phyloP scores from a whole-genome alignment of 2,888 invertebrate genomes.

The Patella depressa region DNA sequence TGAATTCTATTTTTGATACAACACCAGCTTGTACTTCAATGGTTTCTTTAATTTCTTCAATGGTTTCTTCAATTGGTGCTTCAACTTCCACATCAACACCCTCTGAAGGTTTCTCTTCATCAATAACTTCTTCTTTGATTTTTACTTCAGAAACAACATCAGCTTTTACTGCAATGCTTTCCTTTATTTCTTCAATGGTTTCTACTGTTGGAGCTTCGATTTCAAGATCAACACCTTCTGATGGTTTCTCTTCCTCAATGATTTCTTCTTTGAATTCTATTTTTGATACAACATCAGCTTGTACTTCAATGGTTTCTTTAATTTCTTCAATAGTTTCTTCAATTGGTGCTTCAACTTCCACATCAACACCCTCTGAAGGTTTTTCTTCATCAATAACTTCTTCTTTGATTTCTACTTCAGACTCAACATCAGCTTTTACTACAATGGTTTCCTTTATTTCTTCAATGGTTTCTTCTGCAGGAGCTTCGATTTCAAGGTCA shows the following conservation, averaged over 20 bases:
- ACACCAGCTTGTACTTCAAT: slow-evolving; percentile 32
- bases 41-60: slow-evolving; percentile 34
- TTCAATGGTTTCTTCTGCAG: slow-evolving; percentile 24
- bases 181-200: slow-evolving; percentile 29
- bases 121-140: slow-evolving; percentile 28
- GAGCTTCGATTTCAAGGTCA: slow-evolving; percentile 15
- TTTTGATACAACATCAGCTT: neutral
- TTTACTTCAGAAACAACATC: neutral
- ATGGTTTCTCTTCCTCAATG: neutral
- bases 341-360: slow-evolving; percentile 26
- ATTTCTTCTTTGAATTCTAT: slow-evolving; percentile 4
- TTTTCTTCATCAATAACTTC: slow-evolving; percentile 21
- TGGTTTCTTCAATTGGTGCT: slow-evolving; percentile 28
- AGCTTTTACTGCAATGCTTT: slow-evolving; percentile 11
- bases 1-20: slow-evolving; percentile 26
- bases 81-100: slow-evolving; percentile 25
- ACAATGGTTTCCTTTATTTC: neutral
- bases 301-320: slow-evolving; percentile 20
- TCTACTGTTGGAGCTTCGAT: slow-evolving; percentile 17
- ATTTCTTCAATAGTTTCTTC: slow-evolving; percentile 32
- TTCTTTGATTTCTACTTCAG: slow-evolving; percentile 29
- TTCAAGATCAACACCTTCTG: slow-evolving; percentile 14
- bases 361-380: slow-evolving; percentile 26
- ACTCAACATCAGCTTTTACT: slow-evolving; percentile 15
- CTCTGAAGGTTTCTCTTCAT: slow-evolving; percentile 31